Evolutionary conservation across 2,113 vertebrate genomes (phyloP), one percentile per base, ranked within the genome.

Genomic region (Melanerpes formicivorus): DNA sequence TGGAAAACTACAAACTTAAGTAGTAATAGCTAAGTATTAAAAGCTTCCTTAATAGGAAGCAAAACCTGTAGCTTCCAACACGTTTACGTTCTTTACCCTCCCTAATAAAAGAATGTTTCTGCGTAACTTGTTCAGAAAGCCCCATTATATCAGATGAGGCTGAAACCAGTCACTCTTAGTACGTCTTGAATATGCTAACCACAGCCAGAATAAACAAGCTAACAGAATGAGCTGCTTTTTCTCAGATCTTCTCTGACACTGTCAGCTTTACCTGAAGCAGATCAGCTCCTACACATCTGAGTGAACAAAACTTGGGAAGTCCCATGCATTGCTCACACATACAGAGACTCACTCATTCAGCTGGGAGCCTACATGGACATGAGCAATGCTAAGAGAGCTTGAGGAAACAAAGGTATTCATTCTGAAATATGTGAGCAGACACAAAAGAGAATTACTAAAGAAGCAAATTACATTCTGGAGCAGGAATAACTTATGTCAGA

Each of bases 121-220:
- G 22, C 37, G 75, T 9, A 84, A 79, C 7, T 25, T 63, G 34
- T 17, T 76, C 27, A 50, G 32, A 90, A 80, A 64, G 42, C 34
- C 46, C 25, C 2, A 5, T 58, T 48, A 34, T 6, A 55, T 15
- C 29, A 62, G n/a, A 63, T 1, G 1, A 63, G 8, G 18, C 40
- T 88, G 63, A 88, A 88, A 22, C 55, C 71, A 91, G 26, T n/a
- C n/a, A 76, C 19, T 70, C 27, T 40, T 60, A 42, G 79, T 18
- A 15, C 13, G 9, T 29, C 46, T 85, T 85, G 63, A 90, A 82
- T 87, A 76, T 62, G 3, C 0, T 13, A 70, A 50, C 21, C 0
- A 0, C 16, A 42, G 29, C 21, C 29, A 79, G 66, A 56, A 72
- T 18, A 89, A 69, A 64, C 10, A 73, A 87, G 15, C 13, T 17